These are phyloP conservation scores for Meliscaeva auricollis DNA, from an alignment of 2,888 invertebrate species.

Conservation along the genomic window DNA sequence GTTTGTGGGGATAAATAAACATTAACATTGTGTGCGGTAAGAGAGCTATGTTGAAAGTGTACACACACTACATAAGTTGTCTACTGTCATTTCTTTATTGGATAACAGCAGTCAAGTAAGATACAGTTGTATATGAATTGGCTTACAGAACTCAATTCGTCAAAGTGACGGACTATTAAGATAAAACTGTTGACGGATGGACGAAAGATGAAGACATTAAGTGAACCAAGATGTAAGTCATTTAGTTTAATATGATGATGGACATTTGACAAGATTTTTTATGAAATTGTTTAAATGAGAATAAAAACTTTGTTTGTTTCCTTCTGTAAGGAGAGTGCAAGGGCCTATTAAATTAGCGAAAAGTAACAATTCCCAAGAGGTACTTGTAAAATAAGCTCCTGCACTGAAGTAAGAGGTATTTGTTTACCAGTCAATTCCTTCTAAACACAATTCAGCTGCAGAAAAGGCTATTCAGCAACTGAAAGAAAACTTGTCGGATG, in stretches of 20 bases:
- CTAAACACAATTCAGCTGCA: too few relatives aligned
- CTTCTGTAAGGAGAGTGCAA: too few relatives aligned
- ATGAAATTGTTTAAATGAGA: not conserved
- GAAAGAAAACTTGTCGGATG: too few relatives aligned
- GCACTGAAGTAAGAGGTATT: too few relatives aligned
- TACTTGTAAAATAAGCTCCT: too few relatives aligned
- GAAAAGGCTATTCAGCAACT: too few relatives aligned
- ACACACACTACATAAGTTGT: not conserved
- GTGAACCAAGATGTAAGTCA: not conserved
- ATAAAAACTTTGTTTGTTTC: not conserved
- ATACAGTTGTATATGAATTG: slow-evolving; percentile 3
- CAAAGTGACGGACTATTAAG: slow-evolving; percentile 10
- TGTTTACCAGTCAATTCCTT: too few relatives aligned
- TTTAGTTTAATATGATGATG: slow-evolving; percentile 4
- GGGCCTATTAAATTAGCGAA: too few relatives aligned
- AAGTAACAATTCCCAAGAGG: too few relatives aligned
- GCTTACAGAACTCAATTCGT: slow-evolving; percentile 5
- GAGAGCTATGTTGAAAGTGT: not conserved
- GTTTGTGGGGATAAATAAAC: not conserved
- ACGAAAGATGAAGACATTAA: slow-evolving; percentile 4
- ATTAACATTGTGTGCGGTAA: not conserved
- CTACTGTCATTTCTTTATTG: slow-evolving; percentile 2
- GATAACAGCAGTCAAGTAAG: slow-evolving; percentile 1
- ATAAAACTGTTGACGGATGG: slow-evolving; percentile 9
- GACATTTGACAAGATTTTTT: not conserved